Evolutionary conservation across 2,113 vertebrate species (phyloP).

Genomic region (Chaenocephalus aceratus): DNA sequence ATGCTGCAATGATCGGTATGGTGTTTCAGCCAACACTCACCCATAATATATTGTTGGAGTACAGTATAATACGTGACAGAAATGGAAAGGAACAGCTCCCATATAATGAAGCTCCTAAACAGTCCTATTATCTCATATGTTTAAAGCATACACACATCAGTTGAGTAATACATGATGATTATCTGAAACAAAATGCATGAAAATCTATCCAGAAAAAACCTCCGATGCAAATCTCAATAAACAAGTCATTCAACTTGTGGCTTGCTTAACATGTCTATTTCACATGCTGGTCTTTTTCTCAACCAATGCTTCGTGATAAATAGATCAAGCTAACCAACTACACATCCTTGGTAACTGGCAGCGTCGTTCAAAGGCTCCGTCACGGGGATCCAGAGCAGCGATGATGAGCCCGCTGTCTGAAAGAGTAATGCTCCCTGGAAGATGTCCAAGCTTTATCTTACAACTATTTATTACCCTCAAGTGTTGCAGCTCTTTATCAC

Average conservation of each 20-base stretch:
- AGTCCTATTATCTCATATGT: not conserved
- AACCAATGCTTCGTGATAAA: not conserved
- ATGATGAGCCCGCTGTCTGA: slow-evolving; percentile 45
- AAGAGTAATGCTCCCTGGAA: slow-evolving; percentile 58
- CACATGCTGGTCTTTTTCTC: not conserved
- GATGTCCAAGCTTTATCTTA: slow-evolving; percentile 64
- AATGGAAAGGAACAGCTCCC: too few relatives aligned
- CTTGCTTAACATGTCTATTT: not conserved
- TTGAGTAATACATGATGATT: not conserved
- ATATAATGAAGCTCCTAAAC: not conserved
- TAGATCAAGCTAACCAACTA: not conserved
- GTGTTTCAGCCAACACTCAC: too few relatives aligned
- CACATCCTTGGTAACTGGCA: slow-evolving; percentile 17
- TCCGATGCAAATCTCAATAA: not conserved
- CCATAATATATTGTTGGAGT: too few relatives aligned
- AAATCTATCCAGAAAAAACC: not conserved
- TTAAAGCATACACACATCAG: not conserved
- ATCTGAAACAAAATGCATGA: not conserved
- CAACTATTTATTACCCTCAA: slow-evolving; percentile 59
- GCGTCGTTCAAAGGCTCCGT: slow-evolving; percentile 1
- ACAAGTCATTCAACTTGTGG: not conserved
- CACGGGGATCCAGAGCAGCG: slow-evolving; percentile 3
- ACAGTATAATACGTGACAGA: too few relatives aligned
- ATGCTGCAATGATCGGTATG: too few relatives aligned
- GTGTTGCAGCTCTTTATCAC: slow-evolving; percentile 63